phyloP scores from a whole-genome alignment of 2,888 invertebrate genomes.

The Siphonodentalium dalli region DNA sequence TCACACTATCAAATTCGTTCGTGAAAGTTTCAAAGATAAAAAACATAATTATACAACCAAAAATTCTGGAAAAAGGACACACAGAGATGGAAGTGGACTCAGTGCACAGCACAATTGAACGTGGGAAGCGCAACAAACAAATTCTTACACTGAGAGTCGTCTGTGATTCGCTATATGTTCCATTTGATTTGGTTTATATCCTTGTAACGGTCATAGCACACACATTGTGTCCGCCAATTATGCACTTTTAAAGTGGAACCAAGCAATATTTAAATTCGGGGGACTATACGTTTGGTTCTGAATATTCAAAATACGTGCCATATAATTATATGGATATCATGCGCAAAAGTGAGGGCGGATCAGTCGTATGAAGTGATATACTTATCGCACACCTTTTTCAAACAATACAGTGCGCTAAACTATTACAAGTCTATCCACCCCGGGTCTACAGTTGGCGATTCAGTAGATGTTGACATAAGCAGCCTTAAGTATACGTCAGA shows the following conservation, averaged over 20 bases:
- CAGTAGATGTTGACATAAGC: constrained; percentile 20
- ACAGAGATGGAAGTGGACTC: constrained; percentile 28
- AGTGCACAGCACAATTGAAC: constrained; percentile 21
- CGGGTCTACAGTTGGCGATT: constrained; percentile 18
- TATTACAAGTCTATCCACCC: constrained; percentile 17
- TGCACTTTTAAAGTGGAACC: no score
- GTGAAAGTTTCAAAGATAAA: constrained; percentile 3
- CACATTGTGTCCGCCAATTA: no score
- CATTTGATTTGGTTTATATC: no score
- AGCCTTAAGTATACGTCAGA: constrained; percentile 6
- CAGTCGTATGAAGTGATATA: constrained; percentile 19
- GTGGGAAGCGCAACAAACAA: constrained; percentile 9
- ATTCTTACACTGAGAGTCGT: no score
- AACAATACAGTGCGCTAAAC: constrained; percentile 8
- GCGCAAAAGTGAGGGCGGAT: not conserved
- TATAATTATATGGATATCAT: constrained; percentile 16
- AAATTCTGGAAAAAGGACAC: constrained; percentile 19
- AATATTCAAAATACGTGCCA: constrained; percentile 19
- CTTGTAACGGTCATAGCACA: no score
- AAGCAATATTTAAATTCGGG: no score
- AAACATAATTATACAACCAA: constrained; percentile 17
- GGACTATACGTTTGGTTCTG: no score
- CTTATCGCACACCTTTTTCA: constrained; percentile 16
- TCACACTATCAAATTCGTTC: constrained; percentile 18
- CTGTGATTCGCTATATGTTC: no score